Evolutionary conservation across 2,888 invertebrate genomes (phyloP).

Genomic region (Drosophila emarginata): DNA sequence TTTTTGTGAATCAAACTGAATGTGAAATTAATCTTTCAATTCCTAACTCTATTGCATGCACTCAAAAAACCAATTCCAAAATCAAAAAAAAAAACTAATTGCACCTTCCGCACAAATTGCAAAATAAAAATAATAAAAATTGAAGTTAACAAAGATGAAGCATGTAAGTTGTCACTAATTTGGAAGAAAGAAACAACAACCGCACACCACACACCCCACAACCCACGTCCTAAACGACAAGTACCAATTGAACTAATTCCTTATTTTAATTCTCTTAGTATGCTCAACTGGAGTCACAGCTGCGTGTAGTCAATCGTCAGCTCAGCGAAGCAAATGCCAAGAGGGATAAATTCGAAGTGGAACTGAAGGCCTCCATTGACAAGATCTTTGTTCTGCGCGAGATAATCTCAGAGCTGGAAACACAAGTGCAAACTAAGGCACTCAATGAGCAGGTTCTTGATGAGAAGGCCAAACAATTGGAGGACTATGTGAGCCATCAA

Average conservation of each 20-base stretch:
- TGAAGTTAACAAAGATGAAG: constrained; percentile 49
- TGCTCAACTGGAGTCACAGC: constrained; percentile 89
- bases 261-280: constrained; percentile 84
- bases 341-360: constrained; percentile 87
- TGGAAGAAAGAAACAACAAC: constrained; percentile 3
- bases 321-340: constrained; percentile 86
- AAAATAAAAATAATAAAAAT: constrained; percentile 30
- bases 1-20: neutral
- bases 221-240: neutral
- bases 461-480: constrained; percentile 83
- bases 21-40: constrained; percentile 1
- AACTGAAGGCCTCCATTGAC: constrained; percentile 89
- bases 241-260: neutral
- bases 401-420: constrained; percentile 90
- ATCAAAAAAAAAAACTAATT: constrained; percentile 28
- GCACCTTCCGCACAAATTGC: constrained; percentile 43
- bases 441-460: constrained; percentile 86
- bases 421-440: constrained; percentile 88
- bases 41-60: constrained; percentile 57
- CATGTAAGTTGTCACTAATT: constrained; percentile 62
- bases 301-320: constrained; percentile 87
- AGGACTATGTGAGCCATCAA: constrained; percentile 78
- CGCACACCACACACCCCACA: constrained; percentile 13
- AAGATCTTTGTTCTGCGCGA: constrained; percentile 89
- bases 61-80: constrained; percentile 17